Base-by-base conservation (phyloP, 1,140 invertebrate species). In the Bradysia coprophila region DNA sequence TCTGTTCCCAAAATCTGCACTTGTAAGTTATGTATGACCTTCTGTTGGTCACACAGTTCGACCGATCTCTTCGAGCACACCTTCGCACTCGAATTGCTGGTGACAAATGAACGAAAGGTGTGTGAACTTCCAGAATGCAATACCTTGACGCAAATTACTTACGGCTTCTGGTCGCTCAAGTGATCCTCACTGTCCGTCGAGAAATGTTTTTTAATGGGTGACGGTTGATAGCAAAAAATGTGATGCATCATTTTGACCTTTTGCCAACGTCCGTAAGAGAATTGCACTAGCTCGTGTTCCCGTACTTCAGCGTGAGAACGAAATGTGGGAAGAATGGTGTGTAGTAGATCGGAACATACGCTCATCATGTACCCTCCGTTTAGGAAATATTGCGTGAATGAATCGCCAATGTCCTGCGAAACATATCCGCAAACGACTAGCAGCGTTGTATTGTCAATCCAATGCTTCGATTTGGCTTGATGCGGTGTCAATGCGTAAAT, bases 161-260 rank as follows among this genome's bases (percentile, higher is more conserved):
- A 72, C 68, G 69, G 68, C 63, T 69, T 71, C 66, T 2, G 48
- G 44, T 15, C 18, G 38, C 9, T 44, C 42, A 23, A 51, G 48
- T 9, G 48, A 44, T 61, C 58, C 44, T 78, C 75, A 37, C 67
- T 68, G 49, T 78, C 76, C 40, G 76, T 73, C 2, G 78, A 80
- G 54, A 87, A 86, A 46, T 80, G 75, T 48, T 81, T 76, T 54
- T 77, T 76, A 2, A 77, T 71, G 0, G 83, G 83, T 1, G 81
- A 85, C 0, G 81, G 79, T 51, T 87, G 80, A 55, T 89, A 90
- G 48, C 79, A 86, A 56, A 87, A 86, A 32, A 87, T 78, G 46
- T 88, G 82, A 59, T 88, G 83, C 62, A 90, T 75, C 68, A 89
- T 75, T 49, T 76, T 76, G 0, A 88, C 80, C 5, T 77, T 73